These are phyloP conservation scores for Luscinia luscinia DNA, from an alignment of 2,797 vertebrate species.

Conservation along the genomic window DNA sequence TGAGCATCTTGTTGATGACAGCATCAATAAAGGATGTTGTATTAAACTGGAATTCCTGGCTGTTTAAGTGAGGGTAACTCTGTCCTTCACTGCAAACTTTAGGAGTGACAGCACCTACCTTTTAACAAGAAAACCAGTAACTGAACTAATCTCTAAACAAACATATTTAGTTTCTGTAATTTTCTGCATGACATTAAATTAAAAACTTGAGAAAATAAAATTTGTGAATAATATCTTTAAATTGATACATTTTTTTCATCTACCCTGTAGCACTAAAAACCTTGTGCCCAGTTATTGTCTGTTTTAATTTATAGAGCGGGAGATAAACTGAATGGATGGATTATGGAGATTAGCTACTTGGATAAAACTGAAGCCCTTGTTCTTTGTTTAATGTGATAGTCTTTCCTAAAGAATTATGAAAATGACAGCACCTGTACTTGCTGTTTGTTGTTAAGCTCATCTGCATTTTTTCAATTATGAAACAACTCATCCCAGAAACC, in stretches of 20 bases:
- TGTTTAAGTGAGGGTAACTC: background rate
- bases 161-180: background rate
- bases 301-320: background rate
- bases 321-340: background rate
- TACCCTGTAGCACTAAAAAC: background rate
- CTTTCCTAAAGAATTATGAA: constrained; percentile 5
- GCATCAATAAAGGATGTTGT: rapidly evolving
- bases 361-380: constrained; percentile 23
- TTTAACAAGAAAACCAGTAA: background rate
- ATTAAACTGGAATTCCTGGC: background rate
- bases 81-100: background rate
- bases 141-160: background rate
- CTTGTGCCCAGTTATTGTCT: background rate
- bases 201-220: background rate
- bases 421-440: background rate
- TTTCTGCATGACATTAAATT: background rate
- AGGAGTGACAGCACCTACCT: background rate
- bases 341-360: constrained; percentile 11
- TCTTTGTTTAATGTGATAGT: constrained; percentile 27
- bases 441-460: constrained; percentile 43
- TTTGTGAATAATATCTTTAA: background rate
- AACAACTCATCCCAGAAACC: constrained; percentile 37
- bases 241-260: background rate
- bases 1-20: background rate
- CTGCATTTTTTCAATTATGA: constrained; percentile 68